Percentiles rank a stretch among this genome's conserved stretches.
Conservation (phyloP, 2,113 vertebrate genomes). For the Conger conger region DNA sequence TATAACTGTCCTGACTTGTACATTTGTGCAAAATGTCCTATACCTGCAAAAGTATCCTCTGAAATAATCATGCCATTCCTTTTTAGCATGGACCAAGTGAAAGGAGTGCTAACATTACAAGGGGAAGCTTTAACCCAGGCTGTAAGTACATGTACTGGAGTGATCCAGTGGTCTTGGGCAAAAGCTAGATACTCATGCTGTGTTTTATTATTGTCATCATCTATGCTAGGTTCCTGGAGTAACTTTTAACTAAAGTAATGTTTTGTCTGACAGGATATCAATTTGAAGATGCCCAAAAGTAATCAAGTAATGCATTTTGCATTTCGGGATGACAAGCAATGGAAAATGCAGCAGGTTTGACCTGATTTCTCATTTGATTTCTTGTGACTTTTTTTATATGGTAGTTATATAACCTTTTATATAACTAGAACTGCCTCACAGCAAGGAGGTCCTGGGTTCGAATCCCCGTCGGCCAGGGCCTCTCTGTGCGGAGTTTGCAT, state of each 20-base stretch:
- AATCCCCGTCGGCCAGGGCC: too few relatives aligned
- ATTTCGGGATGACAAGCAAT: conserved; percentile 96
- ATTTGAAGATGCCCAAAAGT: conserved; percentile 87
- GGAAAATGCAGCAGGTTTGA: conserved; percentile 93
- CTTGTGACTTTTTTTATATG: background rate
- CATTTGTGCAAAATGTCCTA: background rate
- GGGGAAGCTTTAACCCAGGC: conserved; percentile 94
- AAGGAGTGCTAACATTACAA: conserved; percentile 91
- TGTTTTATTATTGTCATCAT: background rate
- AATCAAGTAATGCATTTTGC: conserved; percentile 88
- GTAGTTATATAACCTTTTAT: background rate
- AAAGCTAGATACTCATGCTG: background rate
- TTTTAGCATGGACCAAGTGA: conserved; percentile 93
- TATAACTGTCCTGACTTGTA: too few relatives aligned
- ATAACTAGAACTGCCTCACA: too few relatives aligned
- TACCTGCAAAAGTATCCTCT: background rate
- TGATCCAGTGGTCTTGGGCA: background rate
- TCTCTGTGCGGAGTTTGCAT: too few relatives aligned
- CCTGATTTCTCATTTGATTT: background rate
- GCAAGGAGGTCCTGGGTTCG: too few relatives aligned
- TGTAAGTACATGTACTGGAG: conserved; percentile 75
- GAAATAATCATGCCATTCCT: conserved; percentile 5
- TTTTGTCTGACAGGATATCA: conserved; percentile 79
- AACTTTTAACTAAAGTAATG: background rate
- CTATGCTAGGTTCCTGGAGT: background rate